Conservation (phyloP, 2,888 invertebrate species). For the Dryocosmus kuriphilus region DNA sequence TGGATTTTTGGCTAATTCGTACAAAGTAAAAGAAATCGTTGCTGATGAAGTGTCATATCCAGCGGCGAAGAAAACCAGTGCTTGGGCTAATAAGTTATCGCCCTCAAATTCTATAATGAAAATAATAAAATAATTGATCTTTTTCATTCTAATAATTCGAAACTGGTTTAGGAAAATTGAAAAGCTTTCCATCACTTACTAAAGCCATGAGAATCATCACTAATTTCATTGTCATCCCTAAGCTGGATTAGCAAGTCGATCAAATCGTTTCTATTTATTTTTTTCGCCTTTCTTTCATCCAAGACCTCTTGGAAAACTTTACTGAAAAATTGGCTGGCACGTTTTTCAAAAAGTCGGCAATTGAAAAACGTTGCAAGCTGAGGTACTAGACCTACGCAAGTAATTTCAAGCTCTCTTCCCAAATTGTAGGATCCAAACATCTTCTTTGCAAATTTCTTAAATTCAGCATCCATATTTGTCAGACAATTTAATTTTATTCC, state of each 20-base stretch:
- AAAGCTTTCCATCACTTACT: not conserved
- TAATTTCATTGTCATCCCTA: not conserved
- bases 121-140: too few species aligned
- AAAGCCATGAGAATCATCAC: not conserved
- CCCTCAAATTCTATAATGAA: too few species aligned
- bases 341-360: not conserved
- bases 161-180: too few species aligned
- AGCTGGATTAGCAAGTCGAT: not conserved
- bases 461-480: not conserved
- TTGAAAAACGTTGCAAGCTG: not conserved
- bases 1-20: too few species aligned
- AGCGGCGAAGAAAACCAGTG: too few species aligned
- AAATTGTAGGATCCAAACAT: not conserved
- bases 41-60: too few species aligned
- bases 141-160: too few species aligned
- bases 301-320: not conserved
- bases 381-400: not conserved
- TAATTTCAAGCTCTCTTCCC: not conserved
- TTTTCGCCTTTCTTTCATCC: not conserved
- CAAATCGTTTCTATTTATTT: not conserved
- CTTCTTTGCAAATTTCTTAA: not conserved
- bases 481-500: not conserved
- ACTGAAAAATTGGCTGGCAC: not conserved
- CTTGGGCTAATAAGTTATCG: too few species aligned
- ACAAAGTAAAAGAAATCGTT: too few species aligned